phyloP scores from a whole-genome alignment of 2,888 invertebrate species.

The Zeuzera pyrina region DNA sequence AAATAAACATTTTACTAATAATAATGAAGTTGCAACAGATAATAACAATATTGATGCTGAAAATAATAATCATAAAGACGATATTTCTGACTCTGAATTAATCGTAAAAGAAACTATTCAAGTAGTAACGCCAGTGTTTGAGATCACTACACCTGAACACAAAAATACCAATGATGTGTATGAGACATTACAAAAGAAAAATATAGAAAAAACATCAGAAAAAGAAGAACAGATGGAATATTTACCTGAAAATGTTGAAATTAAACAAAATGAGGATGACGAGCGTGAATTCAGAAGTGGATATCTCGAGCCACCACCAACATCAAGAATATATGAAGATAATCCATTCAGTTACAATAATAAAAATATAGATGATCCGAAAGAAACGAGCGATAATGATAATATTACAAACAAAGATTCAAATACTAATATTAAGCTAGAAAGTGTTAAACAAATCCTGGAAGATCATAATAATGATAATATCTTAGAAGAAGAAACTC shows the following conservation, averaged over 20 bases:
- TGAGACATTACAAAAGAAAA: background rate
- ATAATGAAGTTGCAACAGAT: background rate
- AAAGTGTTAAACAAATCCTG: too few species aligned
- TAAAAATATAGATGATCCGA: background rate
- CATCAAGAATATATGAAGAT: background rate
- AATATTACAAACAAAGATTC: slow-evolving; percentile 11
- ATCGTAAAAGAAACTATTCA: slow-evolving; percentile 2
- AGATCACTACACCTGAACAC: too few species aligned
- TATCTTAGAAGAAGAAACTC: slow-evolving; percentile 19
- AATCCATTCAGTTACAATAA: background rate
- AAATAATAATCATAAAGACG: background rate
- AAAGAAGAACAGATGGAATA: background rate
- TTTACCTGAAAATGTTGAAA: slow-evolving; percentile 1
- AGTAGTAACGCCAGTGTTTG: too few species aligned
- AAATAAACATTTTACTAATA: too few species aligned
- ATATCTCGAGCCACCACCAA: too few species aligned
- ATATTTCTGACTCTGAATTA: background rate
- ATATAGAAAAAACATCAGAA: background rate
- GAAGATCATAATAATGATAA: slow-evolving; percentile 10
- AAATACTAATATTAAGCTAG: too few species aligned
- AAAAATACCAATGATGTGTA: background rate
- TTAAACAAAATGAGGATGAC: slow-evolving; percentile 1
- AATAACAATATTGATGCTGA: background rate
- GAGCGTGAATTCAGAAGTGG: too few species aligned
- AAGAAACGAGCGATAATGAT: background rate